Evolutionary conservation across 2,797 vertebrate species (phyloP).

Genomic region (Esox lucius): DNA sequence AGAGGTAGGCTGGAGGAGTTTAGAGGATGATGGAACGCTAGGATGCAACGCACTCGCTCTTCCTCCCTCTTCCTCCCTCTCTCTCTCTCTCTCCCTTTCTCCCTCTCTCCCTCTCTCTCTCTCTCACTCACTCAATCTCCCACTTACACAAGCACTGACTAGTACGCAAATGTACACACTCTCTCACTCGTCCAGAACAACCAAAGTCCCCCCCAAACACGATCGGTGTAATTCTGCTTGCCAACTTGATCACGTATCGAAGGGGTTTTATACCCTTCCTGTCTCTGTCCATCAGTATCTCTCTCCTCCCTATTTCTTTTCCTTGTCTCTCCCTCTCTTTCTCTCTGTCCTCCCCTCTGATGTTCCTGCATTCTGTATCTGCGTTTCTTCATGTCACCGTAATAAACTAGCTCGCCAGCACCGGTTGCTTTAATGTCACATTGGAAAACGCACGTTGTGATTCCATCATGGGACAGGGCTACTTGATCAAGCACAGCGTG

Average conservation of each 20-base stretch:
- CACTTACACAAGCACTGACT: slow-evolving; percentile 50
- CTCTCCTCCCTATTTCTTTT: neutral
- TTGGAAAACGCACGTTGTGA: neutral
- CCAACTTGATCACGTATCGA: neutral
- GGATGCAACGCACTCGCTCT: slow-evolving; percentile 69
- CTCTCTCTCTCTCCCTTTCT: neutral
- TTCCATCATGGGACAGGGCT: no score
- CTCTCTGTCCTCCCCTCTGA: neutral
- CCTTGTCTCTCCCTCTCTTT: neutral
- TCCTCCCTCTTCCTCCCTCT: slow-evolving; percentile 56
- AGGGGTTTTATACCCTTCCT: slow-evolving; percentile 3
- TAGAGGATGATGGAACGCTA: slow-evolving; percentile 75
- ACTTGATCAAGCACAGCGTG: neutral
- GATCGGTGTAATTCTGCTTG: neutral
- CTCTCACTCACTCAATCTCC: neutral
- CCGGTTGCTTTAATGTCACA: neutral
- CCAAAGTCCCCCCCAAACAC: neutral
- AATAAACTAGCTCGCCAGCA: neutral
- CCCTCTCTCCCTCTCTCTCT: neutral
- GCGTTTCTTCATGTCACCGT: neutral
- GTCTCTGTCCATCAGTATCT: neutral
- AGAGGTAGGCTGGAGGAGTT: slow-evolving; percentile 79
- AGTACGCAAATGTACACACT: neutral
- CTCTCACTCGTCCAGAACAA: neutral
- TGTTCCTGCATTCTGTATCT: neutral